Conservation (phyloP, 2,888 invertebrate genomes). For the Empis stercorea region DNA sequence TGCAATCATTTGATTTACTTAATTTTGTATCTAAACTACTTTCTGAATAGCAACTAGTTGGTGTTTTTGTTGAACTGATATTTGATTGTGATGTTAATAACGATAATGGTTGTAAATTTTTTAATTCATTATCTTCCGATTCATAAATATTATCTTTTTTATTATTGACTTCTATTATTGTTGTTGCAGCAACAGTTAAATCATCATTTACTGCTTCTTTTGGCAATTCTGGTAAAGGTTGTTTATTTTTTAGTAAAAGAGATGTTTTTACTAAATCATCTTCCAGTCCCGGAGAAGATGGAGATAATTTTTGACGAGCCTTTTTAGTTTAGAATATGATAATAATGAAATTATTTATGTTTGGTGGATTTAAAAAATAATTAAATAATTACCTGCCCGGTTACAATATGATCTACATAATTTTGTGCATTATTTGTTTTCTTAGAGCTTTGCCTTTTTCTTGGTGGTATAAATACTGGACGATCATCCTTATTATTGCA, state of each 20-base stretch:
- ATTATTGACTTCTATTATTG: constrained; percentile 14
- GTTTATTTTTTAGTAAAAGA: constrained; percentile 37
- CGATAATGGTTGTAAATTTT: constrained; percentile 22
- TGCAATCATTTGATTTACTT: constrained; percentile 34
- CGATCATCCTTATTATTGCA: constrained; percentile 28
- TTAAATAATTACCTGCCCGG: constrained; percentile 39
- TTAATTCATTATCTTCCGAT: constrained; percentile 31
- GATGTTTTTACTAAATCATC: constrained; percentile 32
- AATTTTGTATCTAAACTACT: constrained; percentile 33
- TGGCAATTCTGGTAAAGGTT: constrained; percentile 34
- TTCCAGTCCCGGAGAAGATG: constrained; percentile 31
- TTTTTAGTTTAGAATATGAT: too few relatives aligned
- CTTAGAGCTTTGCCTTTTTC: constrained; percentile 43
- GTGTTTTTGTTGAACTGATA: constrained; percentile 31
- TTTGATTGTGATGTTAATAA: background rate
- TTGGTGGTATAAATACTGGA: constrained; percentile 46
- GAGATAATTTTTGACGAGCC: constrained; percentile 30
- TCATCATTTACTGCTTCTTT: constrained; percentile 18
- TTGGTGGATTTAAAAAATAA: background rate
- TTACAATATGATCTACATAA: constrained; percentile 50
- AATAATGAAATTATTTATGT: background rate
- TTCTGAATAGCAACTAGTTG: constrained; percentile 32
- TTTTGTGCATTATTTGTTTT: constrained; percentile 41
- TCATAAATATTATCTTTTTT: constrained; percentile 43
- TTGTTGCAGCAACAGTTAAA: constrained; percentile 13